Evolutionary conservation across 2,888 invertebrate species (phyloP), one percentile per base, ranked within the genome.

Genomic region (Luperina nickerlii): DNA sequence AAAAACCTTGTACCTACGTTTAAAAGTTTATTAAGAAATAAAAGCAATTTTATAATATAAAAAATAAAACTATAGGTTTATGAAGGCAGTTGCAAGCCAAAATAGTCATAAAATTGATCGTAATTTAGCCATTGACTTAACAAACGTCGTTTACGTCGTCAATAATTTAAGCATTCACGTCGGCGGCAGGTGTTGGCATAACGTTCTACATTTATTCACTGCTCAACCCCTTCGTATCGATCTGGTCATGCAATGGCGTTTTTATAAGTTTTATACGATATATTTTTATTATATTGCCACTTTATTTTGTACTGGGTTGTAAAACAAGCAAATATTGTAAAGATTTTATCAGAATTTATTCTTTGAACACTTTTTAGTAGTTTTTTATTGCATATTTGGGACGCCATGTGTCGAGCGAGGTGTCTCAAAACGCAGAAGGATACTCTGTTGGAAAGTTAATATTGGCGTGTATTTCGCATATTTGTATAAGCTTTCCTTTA

Each of bases 61-160:
- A 68, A 71, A 78, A 63, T 6, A 66, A 62, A 76, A 62, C 60
- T 68, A 76, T 74, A 20, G 45, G 20, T 68, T 76, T 65, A 76
- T 65, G n/a, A 72, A 38, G 81, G 68, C 78, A 72, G 77, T 82
- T 84, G 79, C 60, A 69, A 70, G 69, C 68, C 70, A 73, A 83
- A 79, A 81, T 72, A 54, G 76, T 74, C 70, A 62, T 74, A 83
- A 86, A 78, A 76, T 74, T 69, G 45, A 63, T 67, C 60, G 77
- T 79, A 88, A 88, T 88, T 81, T 81, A 85, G 75, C 75, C 54
- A 82, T 82, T 86, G 82, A 81, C 88, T 82, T 77, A 78, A 88
- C 70, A 78, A 78, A 86, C 45, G 83, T 75, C 79, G 78, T 82
- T 86, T 81, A 82, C 77, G 67, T 82, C 77, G 78, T 82, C 78